These are phyloP conservation scores for Anabas testudineus DNA, from an alignment of 2,797 vertebrate genomes.

Conservation along the genomic window DNA sequence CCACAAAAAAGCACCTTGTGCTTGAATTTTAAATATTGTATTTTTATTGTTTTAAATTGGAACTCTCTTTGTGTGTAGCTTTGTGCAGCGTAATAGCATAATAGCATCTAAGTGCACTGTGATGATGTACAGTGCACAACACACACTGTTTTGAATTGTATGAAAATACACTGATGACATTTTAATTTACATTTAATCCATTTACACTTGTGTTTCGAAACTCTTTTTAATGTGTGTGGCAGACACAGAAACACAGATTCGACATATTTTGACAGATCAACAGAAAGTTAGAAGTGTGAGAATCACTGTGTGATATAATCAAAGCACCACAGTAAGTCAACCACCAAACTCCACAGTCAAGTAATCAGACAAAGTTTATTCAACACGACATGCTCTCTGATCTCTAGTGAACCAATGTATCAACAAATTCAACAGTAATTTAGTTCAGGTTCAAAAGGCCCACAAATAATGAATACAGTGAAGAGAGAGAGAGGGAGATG, in stretches of 20 bases:
- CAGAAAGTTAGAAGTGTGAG: slow-evolving; percentile 1
- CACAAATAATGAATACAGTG: slow-evolving; percentile 19
- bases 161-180: background rate
- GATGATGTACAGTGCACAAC: too few relatives aligned
- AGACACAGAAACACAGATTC: background rate
- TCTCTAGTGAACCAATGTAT: slow-evolving; percentile 23
- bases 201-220: slow-evolving; percentile 3
- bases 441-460: slow-evolving; percentile 17
- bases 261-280: slow-evolving; percentile 1
- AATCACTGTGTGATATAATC: slow-evolving; percentile 11
- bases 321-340: slow-evolving; percentile 18
- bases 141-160: background rate
- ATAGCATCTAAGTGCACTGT: background rate
- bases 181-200: background rate
- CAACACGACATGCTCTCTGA: slow-evolving; percentile 20
- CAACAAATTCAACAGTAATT: slow-evolving; percentile 30
- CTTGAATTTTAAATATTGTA: slow-evolving; percentile 34
- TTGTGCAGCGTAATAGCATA: background rate
- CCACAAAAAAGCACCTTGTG: slow-evolving; percentile 35
- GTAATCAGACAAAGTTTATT: slow-evolving; percentile 25
- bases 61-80: background rate
- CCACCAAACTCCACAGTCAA: background rate
- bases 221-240: background rate
- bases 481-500: slow-evolving; percentile 32
- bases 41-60: slow-evolving; percentile 1